phyloP scores from a whole-genome alignment of 2,113 vertebrate species.

The Ammospiza caudacuta region DNA sequence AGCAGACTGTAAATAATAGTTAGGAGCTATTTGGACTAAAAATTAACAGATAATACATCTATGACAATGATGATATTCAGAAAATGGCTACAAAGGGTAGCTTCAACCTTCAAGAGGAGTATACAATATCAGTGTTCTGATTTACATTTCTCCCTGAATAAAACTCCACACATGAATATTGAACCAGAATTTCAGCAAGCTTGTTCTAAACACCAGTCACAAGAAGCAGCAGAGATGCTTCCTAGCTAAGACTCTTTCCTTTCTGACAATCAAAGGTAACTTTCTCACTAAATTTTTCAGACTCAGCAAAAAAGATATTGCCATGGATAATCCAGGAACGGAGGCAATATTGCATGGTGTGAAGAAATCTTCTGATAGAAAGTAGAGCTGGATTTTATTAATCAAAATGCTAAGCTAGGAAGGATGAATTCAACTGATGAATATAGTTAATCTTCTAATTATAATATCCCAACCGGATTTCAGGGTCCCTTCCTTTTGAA shows the following conservation, averaged over 20 bases:
- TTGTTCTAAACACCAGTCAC: background rate
- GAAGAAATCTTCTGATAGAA: constrained; percentile 28
- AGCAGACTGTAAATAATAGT: background rate
- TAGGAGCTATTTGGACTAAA: background rate
- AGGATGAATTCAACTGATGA: constrained; percentile 25
- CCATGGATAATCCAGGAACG: background rate
- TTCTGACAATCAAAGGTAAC: background rate
- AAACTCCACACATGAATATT: background rate
- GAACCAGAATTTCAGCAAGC: background rate
- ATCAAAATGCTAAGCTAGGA: constrained; percentile 55
- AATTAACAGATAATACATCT: background rate
- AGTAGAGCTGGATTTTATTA: constrained; percentile 40
- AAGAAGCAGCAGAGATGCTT: background rate
- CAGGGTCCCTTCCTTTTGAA: constrained; percentile 46
- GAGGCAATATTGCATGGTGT: background rate
- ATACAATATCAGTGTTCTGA: accelerated
- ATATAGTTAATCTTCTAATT: constrained; percentile 49
- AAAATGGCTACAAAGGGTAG: background rate
- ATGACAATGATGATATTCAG: background rate
- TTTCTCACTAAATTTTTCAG: background rate
- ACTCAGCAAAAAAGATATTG: constrained; percentile 5
- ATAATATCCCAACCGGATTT: constrained; percentile 53
- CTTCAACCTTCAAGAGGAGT: background rate
- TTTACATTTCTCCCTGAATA: background rate
- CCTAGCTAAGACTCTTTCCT: background rate